A percentile compares a stretch with the other conserved stretches of the same genome.
Conservation (phyloP, 2,888 invertebrate genomes). For the Melolontha melolontha region DNA sequence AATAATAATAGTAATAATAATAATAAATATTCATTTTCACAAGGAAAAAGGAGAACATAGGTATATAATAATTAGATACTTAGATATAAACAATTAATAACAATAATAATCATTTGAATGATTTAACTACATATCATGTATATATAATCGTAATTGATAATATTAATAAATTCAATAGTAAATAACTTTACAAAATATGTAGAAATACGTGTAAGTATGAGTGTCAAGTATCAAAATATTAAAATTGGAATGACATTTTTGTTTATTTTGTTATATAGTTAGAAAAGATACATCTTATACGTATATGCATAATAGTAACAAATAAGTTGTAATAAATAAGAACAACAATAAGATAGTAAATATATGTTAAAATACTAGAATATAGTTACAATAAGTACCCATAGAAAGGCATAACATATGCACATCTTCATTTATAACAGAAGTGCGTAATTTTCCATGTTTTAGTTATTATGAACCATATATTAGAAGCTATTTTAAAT, state of each 20-base stretch:
- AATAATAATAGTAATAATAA: conserved; percentile 17
- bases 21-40: conserved; percentile 19
- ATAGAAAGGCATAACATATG: too few relatives aligned
- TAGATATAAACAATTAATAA: conserved; percentile 23
- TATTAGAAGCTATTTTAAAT: too few relatives aligned
- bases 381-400: too few relatives aligned
- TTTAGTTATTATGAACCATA: too few relatives aligned
- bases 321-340: neutral
- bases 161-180: conserved; percentile 34
- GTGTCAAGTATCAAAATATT: conserved; percentile 43
- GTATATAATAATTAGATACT: conserved; percentile 9
- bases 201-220: conserved; percentile 4
- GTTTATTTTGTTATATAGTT: conserved; percentile 5
- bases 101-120: conserved; percentile 16
- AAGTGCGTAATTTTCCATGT: too few relatives aligned
- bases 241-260: conserved; percentile 44
- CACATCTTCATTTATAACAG: too few relatives aligned
- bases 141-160: conserved; percentile 1
- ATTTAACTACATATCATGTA: conserved; percentile 22
- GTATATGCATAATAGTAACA: conserved; percentile 8
- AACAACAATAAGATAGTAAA: neutral
- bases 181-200: conserved; percentile 39
- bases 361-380: too few relatives aligned
- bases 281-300: neutral
- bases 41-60: conserved; percentile 36